Base-by-base conservation (phyloP, 2,888 invertebrate species). In the Ferrisia virgata region DNA sequence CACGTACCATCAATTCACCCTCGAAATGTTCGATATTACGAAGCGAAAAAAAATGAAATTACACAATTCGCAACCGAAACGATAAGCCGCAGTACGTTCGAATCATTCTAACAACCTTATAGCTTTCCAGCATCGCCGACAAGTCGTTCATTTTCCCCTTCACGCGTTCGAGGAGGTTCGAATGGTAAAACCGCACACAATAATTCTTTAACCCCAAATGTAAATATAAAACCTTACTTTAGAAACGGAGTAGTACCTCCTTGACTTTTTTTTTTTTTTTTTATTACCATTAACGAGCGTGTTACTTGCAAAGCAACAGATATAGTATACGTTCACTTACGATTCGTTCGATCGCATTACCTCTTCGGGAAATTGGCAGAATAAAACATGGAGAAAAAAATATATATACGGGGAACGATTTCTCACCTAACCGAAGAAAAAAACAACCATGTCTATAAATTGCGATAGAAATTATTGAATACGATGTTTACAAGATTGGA, bases 401-500 rank as follows among this genome's bases (percentile, higher is more conserved):
- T n/a, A 15, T n/a, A 31, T 33, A 15, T 1, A 31, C 2, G 36
- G 72, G 72, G n/a, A 33, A n/a, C 9, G 8, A 6, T 36, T 33
- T 36, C 18, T 76, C 72, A 76, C 36, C 72, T 36, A 28, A n/a
- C n/a, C n/a, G n/a, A n/a, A n/a, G n/a, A n/a, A n/a, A n/a, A 18
- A 22, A 33, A 8, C 72, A 76, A 76, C 72, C 18, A 31, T 13
- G 72, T 36, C 72, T 36, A 76, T 76, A 76, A 76, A 76, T 76
- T 76, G 36, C 72, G 36, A 36, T 76, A 36, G 36, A 76, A 76
- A 76, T 76, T 76, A 76, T 36, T 36, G 72, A 76, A 76, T 76
- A 36, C 72, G 72, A 76, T 76, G 72, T 76, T 76, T 76, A 76
- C 72, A 76, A 76, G 72, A 76, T 76, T 36, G 36, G 18, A 36